Percentiles rank a stretch among this genome's conserved stretches.
Evolutionary conservation across 2,797 vertebrate genomes (phyloP).

Genomic region (Dipus sagitta): DNA sequence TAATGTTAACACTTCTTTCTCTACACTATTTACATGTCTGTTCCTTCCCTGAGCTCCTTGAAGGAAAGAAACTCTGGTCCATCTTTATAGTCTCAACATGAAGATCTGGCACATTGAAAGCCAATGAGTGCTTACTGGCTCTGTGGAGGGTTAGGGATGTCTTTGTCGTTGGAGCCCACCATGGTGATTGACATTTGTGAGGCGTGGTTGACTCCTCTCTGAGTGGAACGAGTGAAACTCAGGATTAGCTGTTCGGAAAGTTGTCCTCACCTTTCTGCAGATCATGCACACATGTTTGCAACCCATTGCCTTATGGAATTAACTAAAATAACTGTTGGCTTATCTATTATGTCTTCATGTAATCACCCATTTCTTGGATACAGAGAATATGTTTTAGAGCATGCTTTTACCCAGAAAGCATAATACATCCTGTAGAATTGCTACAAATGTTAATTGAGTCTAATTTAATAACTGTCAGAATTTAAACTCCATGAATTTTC

Average conservation of each 20-base stretch:
- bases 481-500: conserved; percentile 62
- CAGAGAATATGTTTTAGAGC: conserved; percentile 14
- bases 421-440: conserved; percentile 28
- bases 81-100: neutral
- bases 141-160: neutral
- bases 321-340: neutral
- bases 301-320: neutral
- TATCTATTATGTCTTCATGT: neutral
- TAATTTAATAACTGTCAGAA: conserved; percentile 68
- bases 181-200: neutral
- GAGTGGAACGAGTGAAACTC: neutral
- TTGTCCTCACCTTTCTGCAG: neutral
- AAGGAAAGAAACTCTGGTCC: neutral
- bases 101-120: neutral
- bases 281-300: neutral
- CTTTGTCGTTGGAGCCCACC: accelerated
- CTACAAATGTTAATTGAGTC: conserved; percentile 64
- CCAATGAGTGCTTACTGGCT: neutral
- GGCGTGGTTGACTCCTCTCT: neutral
- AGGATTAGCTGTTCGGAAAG: neutral
- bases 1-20: neutral
- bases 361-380: conserved; percentile 16
- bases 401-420: neutral
- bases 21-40: neutral
- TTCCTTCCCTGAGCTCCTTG: neutral